Base-by-base conservation (phyloP, 2,113 vertebrate genomes). In the Nesoenas mayeri region DNA sequence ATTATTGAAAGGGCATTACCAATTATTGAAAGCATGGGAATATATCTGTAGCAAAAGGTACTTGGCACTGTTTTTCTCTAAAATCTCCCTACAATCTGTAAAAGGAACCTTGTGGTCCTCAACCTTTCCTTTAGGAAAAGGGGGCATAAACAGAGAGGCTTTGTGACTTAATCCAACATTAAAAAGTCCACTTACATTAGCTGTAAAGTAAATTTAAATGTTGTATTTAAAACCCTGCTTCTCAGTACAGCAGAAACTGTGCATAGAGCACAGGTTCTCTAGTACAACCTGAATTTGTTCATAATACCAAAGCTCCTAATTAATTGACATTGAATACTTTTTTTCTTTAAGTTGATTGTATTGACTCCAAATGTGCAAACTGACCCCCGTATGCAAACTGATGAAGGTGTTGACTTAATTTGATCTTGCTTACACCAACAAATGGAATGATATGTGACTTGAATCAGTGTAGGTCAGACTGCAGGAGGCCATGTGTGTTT, bases 401-500 rank as follows among this genome's bases (percentile, higher is more conserved):
- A 51, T 36, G 69, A 79, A 80, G 70, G 50, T 3, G 6, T 47
- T 48, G 69, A 26, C 86, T 82, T 91, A 40, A 75, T 93, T 91
- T 81, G 73, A 28, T 79, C 24, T 84, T 79, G 54, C 66, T 93
- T 94, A 32, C 40, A 84, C 61, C 69, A 69, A 18, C 31, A 72
- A 71, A 48, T 88, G 53, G 72, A 88, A 85, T 60, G 85, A 79
- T 7, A 7, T 84, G 75, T 96, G 85, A 81, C 70, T 93, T 92
- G 50, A 69, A 72, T 78, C 28, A 54, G 77, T 57, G 79, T 65
- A 72, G 91, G 77, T 95, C 88, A 92, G 79, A 15, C 93, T 79
- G 73, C 86, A 91, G 92, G 92, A 89, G 92, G 69, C 95, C 95
- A 87, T 91, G 69, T 96, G 95, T 97, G 95, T 96, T 97, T 94